These are phyloP conservation scores for Caenorhabditis plicata DNA, from an alignment of 2,888 invertebrate genomes.

Conservation along the genomic window DNA sequence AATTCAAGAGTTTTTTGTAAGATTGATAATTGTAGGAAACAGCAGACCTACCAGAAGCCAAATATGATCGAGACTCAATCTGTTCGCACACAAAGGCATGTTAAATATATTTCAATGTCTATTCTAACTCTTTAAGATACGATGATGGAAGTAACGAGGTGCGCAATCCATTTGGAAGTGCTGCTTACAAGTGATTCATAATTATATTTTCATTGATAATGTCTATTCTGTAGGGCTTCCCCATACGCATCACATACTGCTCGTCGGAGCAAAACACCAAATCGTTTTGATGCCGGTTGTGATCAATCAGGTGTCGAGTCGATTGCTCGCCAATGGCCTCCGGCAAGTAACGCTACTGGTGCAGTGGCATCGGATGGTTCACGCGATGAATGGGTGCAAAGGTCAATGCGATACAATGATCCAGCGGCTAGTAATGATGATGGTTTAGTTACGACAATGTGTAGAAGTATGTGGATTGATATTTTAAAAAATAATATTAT, in stretches of 20 bases:
- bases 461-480: too few relatives aligned
- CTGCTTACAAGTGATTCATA: slow-evolving; percentile 31
- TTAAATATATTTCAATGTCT: too few relatives aligned
- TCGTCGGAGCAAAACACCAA: slow-evolving; percentile 41
- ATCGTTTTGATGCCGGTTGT: slow-evolving; percentile 13
- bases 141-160: too few relatives aligned
- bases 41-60: too few relatives aligned
- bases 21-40: too few relatives aligned
- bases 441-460: slow-evolving; percentile 45
- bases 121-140: too few relatives aligned
- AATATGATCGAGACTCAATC: too few relatives aligned
- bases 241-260: slow-evolving; percentile 44
- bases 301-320: slow-evolving; percentile 20
- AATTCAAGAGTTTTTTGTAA: too few relatives aligned
- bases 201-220: not conserved
- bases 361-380: slow-evolving; percentile 9
- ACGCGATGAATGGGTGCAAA: slow-evolving; percentile 32
- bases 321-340: slow-evolving; percentile 40
- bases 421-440: slow-evolving; percentile 26
- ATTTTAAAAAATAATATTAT: too few relatives aligned
- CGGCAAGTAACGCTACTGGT: slow-evolving; percentile 35
- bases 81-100: too few relatives aligned
- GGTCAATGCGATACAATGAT: slow-evolving; percentile 9
- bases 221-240: slow-evolving; percentile 23
- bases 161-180: slow-evolving; percentile 29